Evolutionary conservation across 1,140 invertebrate species (phyloP), one percentile per base, ranked within the genome.

Genomic region (Grapholita molesta): DNA sequence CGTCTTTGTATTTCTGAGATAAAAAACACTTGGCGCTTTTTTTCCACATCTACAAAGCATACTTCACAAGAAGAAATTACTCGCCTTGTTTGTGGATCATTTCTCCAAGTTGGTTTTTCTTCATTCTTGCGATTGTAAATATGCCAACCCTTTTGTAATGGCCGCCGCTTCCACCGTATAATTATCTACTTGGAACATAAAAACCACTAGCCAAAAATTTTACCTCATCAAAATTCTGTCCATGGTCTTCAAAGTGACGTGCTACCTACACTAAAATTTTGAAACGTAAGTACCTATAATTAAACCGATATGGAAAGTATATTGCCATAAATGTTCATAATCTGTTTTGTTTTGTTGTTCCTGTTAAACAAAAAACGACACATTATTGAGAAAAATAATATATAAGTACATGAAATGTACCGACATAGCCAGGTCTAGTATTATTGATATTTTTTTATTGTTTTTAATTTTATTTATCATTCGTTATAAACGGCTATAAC

Each of bases 71-170:
- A 32, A 61, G 55, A 61, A 61, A 61, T 61, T 61, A 61, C 55
- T 32, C 55, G 18, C 12, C 25, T 28, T 61, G 55, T 61, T 61
- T 28, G 55, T 61, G n/a, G 33, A 35, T 65, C 23, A 65, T 65
- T 65, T 65, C 18, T 9, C 55, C 72, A 69, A 64, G 64, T 73
- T 11, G 65, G 52, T 42, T 61, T 69, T 18, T 75, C 64, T 69
- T 73, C 69, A 69, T 69, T 76, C 71, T 68, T 76, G 64, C 33
- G 64, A 69, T 74, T 77, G 65, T 77, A 80, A 84, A 84, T 78
- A 86, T 79, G 74, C 78, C 72, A 84, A 81, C 71, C 78, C 57
- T 78, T 80, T 86, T 75, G 73, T 86, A 87, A 88, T 84, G 76
- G 74, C 70, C 57, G 69, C 70, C 76, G 76, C 71, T 76, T 82